These are phyloP conservation scores for Setophaga coronata DNA, from an alignment of 2,113 vertebrate species.

Conservation along the genomic window DNA sequence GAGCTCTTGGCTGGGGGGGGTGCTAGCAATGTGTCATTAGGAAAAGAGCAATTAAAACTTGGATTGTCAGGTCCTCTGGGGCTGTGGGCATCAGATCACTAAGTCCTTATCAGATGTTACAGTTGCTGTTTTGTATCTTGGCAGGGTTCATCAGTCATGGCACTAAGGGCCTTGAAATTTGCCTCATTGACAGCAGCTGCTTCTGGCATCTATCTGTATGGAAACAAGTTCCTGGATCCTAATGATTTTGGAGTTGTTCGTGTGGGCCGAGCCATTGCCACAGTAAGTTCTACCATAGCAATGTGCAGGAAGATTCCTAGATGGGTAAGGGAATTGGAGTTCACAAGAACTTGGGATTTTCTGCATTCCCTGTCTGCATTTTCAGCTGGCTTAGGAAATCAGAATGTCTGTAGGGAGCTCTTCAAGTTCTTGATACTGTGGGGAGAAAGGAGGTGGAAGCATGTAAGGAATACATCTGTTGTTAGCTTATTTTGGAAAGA, in stretches of 20 bases:
- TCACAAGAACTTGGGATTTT: background rate
- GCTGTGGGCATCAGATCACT: background rate
- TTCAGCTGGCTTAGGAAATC: background rate
- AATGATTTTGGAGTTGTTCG: constrained; percentile 89
- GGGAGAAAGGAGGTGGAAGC: background rate
- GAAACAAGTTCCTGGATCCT: constrained; percentile 79
- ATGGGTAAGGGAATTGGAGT: background rate
- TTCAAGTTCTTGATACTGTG: background rate
- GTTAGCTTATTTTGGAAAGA: background rate
- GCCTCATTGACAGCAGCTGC: constrained; percentile 81
- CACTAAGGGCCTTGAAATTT: constrained; percentile 80
- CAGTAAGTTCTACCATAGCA: constrained; percentile 77
- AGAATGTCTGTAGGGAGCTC: background rate
- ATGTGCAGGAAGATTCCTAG: background rate
- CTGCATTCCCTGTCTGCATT: background rate
- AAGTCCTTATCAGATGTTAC: background rate
- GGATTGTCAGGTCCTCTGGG: background rate
- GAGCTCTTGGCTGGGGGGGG: background rate
- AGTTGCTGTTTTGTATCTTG: constrained; percentile 30
- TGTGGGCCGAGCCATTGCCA: constrained; percentile 87
- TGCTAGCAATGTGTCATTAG: background rate
- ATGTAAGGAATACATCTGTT: background rate
- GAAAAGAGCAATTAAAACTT: background rate
- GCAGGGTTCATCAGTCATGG: constrained; percentile 81
- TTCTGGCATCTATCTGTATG: constrained; percentile 85